Percentiles rank a stretch among this genome's conserved stretches.
Evolutionary conservation across 2,113 vertebrate genomes (phyloP).

Genomic region (Campylomormyrus tamandua): DNA sequence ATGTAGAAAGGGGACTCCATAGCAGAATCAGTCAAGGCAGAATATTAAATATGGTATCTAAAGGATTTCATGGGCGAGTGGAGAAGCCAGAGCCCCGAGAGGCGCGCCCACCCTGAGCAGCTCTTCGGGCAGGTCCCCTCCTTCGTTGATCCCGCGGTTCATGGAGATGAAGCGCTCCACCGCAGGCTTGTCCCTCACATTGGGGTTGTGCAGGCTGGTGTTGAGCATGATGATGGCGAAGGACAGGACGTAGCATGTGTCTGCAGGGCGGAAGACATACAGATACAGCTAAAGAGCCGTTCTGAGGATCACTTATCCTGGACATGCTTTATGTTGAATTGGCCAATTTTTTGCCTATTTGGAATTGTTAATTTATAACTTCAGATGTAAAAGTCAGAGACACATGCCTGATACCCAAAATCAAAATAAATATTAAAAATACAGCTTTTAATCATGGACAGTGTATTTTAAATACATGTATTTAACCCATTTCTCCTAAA

Average conservation of each 20-base stretch:
- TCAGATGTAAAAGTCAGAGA: not conserved
- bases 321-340: not conserved
- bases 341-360: no score
- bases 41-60: not conserved
- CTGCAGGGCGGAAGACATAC: constrained; percentile 49
- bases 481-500: not conserved
- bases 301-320: not conserved
- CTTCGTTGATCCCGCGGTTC: constrained; percentile 97
- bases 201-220: constrained; percentile 95
- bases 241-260: constrained; percentile 92
- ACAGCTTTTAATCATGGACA: not conserved
- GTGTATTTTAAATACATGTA: not conserved
- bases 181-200: constrained; percentile 89
- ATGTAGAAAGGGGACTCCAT: not conserved
- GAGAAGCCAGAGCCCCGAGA: not conserved
- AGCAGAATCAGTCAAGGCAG: not conserved
- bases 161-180: constrained; percentile 94
- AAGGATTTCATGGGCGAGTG: not conserved
- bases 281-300: not conserved
- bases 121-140: constrained; percentile 93
- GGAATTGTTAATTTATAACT: no score
- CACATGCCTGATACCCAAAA: not conserved
- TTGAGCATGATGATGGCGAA: constrained; percentile 98
- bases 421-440: not conserved
- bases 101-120: constrained; percentile 72